These are phyloP conservation scores for Gracilinanus agilis DNA, from an alignment of 2,113 vertebrate species.

Conservation along the genomic window DNA sequence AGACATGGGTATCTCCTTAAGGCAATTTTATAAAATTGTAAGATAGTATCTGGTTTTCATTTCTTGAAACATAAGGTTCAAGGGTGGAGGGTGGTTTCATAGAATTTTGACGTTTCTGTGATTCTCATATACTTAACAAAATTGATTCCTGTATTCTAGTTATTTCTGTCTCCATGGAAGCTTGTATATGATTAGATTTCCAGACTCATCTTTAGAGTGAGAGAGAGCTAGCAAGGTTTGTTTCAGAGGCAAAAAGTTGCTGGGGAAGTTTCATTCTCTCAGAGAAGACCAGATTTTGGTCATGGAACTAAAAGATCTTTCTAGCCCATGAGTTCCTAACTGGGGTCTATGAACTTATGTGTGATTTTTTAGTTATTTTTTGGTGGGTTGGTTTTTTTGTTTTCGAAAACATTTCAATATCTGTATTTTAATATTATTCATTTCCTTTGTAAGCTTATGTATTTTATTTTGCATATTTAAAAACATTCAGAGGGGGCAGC, in stretches of 20 bases:
- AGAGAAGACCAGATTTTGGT: not conserved
- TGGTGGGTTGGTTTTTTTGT: not conserved
- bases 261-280: not conserved
- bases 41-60: not conserved
- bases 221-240: not conserved
- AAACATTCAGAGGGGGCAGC: too few relatives aligned
- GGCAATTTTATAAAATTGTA: not conserved
- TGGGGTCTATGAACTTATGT: not conserved
- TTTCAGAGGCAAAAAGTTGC: not conserved
- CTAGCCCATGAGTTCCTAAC: not conserved
- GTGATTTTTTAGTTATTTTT: not conserved
- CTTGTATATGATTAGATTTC: not conserved
- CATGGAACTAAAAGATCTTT: not conserved
- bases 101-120: not conserved
- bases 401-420: not conserved
- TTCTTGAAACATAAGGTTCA: not conserved
- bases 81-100: not conserved
- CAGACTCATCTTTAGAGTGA: not conserved
- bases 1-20: not conserved
- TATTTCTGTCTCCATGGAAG: not conserved
- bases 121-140: not conserved
- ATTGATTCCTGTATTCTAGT: not conserved
- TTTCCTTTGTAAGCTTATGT: too few relatives aligned
- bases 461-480: too few relatives aligned
- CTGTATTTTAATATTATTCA: too few relatives aligned